Base-by-base conservation (phyloP, 2,888 invertebrate species). In the Plebejus melissa region DNA sequence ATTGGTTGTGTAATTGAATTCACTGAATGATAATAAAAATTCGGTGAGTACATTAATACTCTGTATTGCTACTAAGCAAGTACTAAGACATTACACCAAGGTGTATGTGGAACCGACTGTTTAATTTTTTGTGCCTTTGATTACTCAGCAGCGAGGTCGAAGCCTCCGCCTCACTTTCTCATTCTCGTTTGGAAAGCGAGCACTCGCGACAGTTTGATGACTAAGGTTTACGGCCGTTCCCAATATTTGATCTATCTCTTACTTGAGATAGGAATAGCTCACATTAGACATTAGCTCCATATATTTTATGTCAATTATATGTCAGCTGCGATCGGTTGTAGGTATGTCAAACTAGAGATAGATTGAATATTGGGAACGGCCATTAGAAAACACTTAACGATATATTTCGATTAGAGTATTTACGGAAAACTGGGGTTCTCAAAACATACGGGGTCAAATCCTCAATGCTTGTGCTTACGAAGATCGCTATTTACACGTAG, bases 381-480 rank as follows among this genome's bases (percentile, higher is more conserved):
- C 22, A 22, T 22, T 50, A 72, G 32, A 72, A 70, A 72, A 72
- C 54, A 54, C 72, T 72, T 72, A 72, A 72, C 41, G 41, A 72
- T 54, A 32, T 54, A 54, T 72, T 72, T 72, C 54, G 60, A 69
- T 76, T 84, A 84, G 77, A 84, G 74, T 79, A 76, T 76, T 76
- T 77, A 79, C 78, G 76, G 54, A 77, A 80, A 80, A 78, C 72
- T 54, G 50, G 32, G 50, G 32, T 72, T 54, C 50, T 72, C 72
- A 75, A 77, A 79, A 79, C 78, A 76, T 77, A 80, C 78, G 85
- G 84, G 84, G 72, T 91, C 92, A 92, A 92, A 92, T 92, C 91
- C 91, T 88, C 85, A 87, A 83, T 36, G 65, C 65, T 85, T 84
- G 90, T 87, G 87, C 88, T 89, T 90, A 88, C 78, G 83, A 83